Conservation (phyloP, 2,113 vertebrate genomes). For the Gymnocephalus cernua region DNA sequence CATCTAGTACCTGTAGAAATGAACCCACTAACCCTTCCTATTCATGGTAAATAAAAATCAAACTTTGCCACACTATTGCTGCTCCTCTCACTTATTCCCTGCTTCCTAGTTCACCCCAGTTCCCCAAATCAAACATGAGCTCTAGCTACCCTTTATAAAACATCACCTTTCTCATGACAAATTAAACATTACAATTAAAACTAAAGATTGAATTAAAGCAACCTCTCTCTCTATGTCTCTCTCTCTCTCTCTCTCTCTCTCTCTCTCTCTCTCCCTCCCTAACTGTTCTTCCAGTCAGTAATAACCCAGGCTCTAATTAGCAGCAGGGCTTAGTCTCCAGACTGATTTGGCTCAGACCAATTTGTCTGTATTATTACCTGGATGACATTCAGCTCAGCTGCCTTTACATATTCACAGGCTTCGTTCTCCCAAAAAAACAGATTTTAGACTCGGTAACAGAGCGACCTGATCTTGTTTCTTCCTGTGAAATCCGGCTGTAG, state of each 20-base stretch:
- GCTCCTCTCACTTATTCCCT: constrained; percentile 41
- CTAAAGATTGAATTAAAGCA: constrained; percentile 69
- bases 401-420: constrained; percentile 51
- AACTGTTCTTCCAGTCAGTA: constrained; percentile 60
- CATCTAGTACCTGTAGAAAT: too few species aligned
- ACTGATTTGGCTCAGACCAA: constrained; percentile 69
- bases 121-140: constrained; percentile 59
- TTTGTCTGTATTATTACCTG: constrained; percentile 73
- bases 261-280: background rate
- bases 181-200: constrained; percentile 75
- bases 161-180: constrained; percentile 70
- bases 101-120: constrained; percentile 68
- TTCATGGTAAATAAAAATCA: constrained; percentile 61
- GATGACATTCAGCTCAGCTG: constrained; percentile 67
- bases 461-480: constrained; percentile 8
- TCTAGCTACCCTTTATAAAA: constrained; percentile 72
- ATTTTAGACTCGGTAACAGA: background rate
- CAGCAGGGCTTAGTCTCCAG: constrained; percentile 56
- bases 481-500: constrained; percentile 5
- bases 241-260: constrained; percentile 2
- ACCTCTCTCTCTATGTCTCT: constrained; percentile 22
- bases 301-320: constrained; percentile 74
- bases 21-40: background rate
- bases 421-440: constrained; percentile 36
- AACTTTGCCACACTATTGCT: constrained; percentile 33